These are phyloP conservation scores for Botia almorhae DNA, from an alignment of 2,797 vertebrate species.

Conservation along the genomic window DNA sequence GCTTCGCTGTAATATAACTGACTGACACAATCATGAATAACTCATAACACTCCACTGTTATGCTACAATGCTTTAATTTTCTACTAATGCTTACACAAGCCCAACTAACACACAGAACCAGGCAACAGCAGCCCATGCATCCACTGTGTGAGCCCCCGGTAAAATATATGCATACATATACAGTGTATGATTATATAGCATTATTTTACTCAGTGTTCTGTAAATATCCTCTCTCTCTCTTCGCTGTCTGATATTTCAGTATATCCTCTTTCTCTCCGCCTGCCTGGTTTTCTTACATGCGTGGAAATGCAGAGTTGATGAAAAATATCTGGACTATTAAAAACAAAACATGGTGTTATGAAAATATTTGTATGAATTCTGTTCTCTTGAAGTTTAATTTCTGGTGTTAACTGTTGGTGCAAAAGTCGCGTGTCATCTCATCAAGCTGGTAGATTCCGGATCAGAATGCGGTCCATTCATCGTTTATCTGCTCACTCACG, in stretches of 20 bases:
- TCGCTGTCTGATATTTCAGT: conserved; percentile 14
- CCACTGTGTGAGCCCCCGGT: conserved; percentile 69
- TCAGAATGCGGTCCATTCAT: conserved; percentile 33
- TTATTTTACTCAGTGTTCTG: conserved; percentile 83
- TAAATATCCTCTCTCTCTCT: conserved; percentile 74
- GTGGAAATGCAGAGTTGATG: conserved; percentile 75
- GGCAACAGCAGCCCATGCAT: conserved; percentile 68
- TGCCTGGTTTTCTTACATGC: conserved; percentile 82
- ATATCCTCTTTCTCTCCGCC: conserved; percentile 62
- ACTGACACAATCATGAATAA: conserved; percentile 36
- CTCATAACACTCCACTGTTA: conserved; percentile 7
- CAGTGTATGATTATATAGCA: conserved; percentile 83
- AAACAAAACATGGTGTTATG: conserved; percentile 63
- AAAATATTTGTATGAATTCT: conserved; percentile 75
- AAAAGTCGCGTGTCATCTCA: conserved; percentile 69
- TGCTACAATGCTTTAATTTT: not conserved
- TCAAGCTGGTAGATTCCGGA: conserved; percentile 60
- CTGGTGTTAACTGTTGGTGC: conserved; percentile 74
- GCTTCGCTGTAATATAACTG: conserved; percentile 38
- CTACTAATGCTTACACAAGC: conserved; percentile 32
- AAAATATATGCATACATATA: conserved; percentile 75
- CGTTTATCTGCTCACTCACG: conserved; percentile 28
- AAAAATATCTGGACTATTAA: conserved; percentile 64
- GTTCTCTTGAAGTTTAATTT: conserved; percentile 63
- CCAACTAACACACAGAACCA: conserved; percentile 44